Conservation (phyloP, 2,113 vertebrate species). For the Anthoscopus minutus region DNA sequence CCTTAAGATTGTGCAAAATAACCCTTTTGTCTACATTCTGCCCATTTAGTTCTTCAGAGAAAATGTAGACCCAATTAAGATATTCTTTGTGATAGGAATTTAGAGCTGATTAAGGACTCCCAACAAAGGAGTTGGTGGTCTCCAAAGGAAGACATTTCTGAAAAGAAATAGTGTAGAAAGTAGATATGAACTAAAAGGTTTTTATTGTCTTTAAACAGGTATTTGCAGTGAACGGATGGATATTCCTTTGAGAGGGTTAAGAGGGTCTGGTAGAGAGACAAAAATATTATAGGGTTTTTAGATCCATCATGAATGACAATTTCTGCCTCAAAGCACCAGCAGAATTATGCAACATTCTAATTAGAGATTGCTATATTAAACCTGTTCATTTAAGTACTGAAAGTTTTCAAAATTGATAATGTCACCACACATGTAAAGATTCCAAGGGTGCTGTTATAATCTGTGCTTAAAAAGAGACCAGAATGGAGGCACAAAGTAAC, state of each 20-base stretch:
- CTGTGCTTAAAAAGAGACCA: background rate
- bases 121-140: background rate
- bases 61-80: background rate
- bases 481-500: background rate
- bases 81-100: background rate
- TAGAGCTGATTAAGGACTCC: background rate
- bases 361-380: background rate
- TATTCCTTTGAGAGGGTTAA: background rate
- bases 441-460: background rate
- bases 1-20: background rate
- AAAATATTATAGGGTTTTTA: background rate
- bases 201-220: background rate
- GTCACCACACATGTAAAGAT: background rate
- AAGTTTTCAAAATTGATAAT: background rate
- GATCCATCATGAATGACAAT: background rate
- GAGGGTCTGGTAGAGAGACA: background rate
- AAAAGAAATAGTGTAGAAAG: background rate
- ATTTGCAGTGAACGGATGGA: background rate
- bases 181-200: background rate
- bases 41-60: background rate
- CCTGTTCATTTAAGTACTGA: background rate
- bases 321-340: background rate
- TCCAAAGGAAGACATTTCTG: background rate
- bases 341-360: background rate
- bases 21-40: background rate